Evolutionary conservation across 92 coral and sea anemone genomes (phyloP).

Genomic region (Porites lobata): DNA sequence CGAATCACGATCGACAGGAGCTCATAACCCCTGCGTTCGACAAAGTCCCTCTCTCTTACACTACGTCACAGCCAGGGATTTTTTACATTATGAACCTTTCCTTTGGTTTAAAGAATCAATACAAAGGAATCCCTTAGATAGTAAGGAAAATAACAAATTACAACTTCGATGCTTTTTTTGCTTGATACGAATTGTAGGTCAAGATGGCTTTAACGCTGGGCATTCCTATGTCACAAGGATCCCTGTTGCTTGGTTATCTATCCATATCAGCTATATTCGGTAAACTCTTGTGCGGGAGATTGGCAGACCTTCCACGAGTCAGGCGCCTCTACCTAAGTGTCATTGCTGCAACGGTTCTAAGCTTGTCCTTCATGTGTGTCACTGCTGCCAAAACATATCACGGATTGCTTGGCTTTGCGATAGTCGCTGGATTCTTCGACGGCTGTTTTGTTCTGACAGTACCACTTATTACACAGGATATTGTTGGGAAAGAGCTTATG

Average conservation of each 20-base stretch:
- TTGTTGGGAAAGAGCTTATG: conserved; percentile 83
- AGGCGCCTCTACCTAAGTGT: conserved; percentile 70
- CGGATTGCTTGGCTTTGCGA: conserved; percentile 76
- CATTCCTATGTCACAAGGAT: conserved; percentile 76
- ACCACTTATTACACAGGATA: conserved; percentile 77
- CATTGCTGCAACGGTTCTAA: conserved; percentile 51
- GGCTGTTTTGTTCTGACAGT: conserved; percentile 84
- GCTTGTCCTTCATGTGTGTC: conserved; percentile 69
- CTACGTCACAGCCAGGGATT: no score
- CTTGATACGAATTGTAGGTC: conserved; percentile 22
- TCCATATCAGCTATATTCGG: conserved; percentile 86
- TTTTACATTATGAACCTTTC: not conserved
- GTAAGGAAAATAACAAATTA: not conserved
- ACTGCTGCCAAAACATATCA: conserved; percentile 73
- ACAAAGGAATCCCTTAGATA: no score
- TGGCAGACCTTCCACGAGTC: conserved; percentile 80
- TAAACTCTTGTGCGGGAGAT: conserved; percentile 80
- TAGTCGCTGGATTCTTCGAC: conserved; percentile 84
- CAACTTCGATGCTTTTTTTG: not conserved
- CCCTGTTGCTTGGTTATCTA: conserved; percentile 83
- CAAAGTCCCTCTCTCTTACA: no score
- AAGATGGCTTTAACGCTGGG: conserved; percentile 78
- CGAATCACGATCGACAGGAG: no score
- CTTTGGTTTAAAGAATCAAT: not conserved
- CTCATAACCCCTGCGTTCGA: no score